phyloP scores from a whole-genome alignment of 2,797 vertebrate species.

The Sebastes hopkinsi region DNA sequence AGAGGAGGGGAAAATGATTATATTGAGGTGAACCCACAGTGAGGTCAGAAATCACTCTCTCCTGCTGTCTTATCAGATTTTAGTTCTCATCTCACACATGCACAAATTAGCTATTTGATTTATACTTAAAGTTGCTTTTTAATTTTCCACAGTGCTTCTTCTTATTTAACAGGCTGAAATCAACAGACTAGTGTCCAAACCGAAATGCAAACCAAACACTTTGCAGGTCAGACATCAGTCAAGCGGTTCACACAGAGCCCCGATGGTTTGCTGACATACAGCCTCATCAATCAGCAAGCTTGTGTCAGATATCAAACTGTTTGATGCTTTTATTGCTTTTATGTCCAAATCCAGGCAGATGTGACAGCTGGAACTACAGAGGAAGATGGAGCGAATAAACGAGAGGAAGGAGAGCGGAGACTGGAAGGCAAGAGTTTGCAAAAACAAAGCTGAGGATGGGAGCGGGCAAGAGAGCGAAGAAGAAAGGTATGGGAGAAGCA shows the following conservation, averaged over 20 bases:
- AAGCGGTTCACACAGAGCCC: not conserved
- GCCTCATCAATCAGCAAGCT: conserved; percentile 9
- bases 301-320: conserved; percentile 1
- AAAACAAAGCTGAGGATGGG: not conserved
- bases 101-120: not conserved
- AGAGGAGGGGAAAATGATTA: not conserved
- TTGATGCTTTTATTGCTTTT: not conserved
- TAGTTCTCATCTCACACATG: not conserved
- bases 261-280: not conserved
- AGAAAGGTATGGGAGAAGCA: not conserved
- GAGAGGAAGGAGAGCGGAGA: not conserved
- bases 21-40: not conserved
- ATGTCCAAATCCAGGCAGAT: not conserved
- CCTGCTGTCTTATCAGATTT: not conserved
- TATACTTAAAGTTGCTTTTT: too few species aligned
- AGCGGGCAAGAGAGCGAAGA: too few species aligned
- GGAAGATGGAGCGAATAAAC: not conserved
- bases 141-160: too few species aligned
- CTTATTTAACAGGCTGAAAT: not conserved
- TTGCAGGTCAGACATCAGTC: not conserved
- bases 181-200: not conserved
- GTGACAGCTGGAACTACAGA: conserved; percentile 4
- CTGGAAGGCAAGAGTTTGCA: not conserved
- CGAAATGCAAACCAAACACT: not conserved
- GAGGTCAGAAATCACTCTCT: not conserved